Conservation (phyloP, 2,113 vertebrate genomes). For the Brachypodius melanocephalos region DNA sequence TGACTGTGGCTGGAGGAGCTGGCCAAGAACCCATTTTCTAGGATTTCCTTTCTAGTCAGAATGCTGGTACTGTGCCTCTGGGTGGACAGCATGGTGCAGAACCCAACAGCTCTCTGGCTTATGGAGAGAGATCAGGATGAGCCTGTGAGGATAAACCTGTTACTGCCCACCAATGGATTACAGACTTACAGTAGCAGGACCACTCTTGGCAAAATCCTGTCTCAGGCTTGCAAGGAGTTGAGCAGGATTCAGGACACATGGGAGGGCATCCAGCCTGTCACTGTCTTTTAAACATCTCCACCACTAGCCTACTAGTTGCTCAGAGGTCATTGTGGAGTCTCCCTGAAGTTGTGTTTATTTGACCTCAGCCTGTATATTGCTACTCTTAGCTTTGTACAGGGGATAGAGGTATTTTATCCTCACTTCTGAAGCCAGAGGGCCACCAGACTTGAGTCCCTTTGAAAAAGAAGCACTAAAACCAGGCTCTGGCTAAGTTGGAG, state of each 20-base stretch:
- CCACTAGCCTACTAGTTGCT: not conserved
- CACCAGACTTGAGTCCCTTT: not conserved
- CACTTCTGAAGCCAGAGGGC: not conserved
- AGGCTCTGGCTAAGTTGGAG: not conserved
- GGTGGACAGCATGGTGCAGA: slow-evolving; percentile 31
- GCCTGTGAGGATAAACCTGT: not conserved
- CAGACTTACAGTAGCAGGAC: not conserved
- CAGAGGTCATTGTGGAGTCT: rapidly evolving
- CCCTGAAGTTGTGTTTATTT: not conserved
- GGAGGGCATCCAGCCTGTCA: rapidly evolving
- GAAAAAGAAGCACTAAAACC: not conserved
- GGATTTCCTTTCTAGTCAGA: slow-evolving; percentile 28
- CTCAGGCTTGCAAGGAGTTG: not conserved
- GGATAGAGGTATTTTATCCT: not conserved
- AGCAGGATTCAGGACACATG: not conserved
- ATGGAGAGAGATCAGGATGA: not conserved
- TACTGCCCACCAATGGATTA: not conserved
- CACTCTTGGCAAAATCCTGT: not conserved
- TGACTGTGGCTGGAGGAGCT: not conserved
- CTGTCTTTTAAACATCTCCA: not conserved
- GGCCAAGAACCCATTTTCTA: slow-evolving; percentile 46
- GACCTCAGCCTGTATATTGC: rapidly evolving
- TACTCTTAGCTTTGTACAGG: not conserved
- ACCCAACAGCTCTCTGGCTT: not conserved
- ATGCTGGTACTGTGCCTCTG: not conserved